Conservation (phyloP, 2,797 vertebrate species). For the Calcarius lapponicus region DNA sequence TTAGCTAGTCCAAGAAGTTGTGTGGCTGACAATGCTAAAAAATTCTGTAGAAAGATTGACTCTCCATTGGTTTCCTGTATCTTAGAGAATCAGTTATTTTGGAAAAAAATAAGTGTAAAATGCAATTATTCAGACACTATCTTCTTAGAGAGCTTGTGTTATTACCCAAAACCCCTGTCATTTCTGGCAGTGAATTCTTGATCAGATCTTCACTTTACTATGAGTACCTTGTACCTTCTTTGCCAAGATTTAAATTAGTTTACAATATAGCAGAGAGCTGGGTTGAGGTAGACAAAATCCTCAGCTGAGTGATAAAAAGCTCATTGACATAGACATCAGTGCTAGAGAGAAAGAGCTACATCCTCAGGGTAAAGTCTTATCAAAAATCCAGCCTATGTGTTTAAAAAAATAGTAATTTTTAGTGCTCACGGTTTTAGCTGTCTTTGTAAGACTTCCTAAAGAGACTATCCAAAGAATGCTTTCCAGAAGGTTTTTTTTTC, state of each 20-base stretch:
- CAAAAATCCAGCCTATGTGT: background rate
- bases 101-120: background rate
- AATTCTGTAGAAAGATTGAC: background rate
- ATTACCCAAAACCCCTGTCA: fast-evolving
- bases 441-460: background rate
- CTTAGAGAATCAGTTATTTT: background rate
- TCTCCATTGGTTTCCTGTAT: background rate
- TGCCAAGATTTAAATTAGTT: background rate
- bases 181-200: background rate
- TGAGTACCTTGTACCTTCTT: background rate
- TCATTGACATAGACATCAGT: background rate
- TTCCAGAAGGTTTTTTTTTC: background rate
- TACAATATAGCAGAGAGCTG: background rate
- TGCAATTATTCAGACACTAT: background rate
- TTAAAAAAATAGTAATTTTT: background rate
- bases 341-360: background rate
- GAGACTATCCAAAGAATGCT: background rate
- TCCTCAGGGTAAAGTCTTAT: background rate
- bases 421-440: background rate
- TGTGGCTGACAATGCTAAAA: background rate
- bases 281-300: background rate
- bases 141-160: background rate
- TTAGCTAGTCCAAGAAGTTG: background rate
- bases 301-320: background rate
- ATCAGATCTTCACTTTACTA: background rate